phyloP scores from a whole-genome alignment of 2,888 invertebrate species.

The Uloborus plumipes region DNA sequence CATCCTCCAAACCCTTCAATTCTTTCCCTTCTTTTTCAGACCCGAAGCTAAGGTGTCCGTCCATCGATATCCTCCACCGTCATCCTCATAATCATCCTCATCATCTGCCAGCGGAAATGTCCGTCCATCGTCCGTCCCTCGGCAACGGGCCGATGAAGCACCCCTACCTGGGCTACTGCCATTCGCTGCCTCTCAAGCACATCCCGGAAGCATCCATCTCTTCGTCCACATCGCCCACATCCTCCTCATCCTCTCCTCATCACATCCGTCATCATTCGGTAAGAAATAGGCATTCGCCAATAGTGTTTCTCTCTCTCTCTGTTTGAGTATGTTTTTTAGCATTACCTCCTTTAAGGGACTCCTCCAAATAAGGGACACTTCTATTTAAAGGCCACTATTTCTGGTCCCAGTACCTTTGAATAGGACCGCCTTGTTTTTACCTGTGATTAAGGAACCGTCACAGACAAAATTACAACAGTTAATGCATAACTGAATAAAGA shows the following conservation, averaged over 20 bases:
- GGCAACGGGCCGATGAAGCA: constrained; percentile 72
- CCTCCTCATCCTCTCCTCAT: constrained; percentile 66
- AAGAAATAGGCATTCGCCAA: background rate
- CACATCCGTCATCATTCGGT: constrained; percentile 37
- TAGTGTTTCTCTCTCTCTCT: too few relatives aligned
- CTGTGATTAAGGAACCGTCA: too few relatives aligned
- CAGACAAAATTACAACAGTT: too few relatives aligned
- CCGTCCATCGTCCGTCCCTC: background rate
- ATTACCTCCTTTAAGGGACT: too few relatives aligned
- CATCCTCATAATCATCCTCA: constrained; percentile 19
- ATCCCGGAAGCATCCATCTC: constrained; percentile 60
- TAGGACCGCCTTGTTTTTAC: too few relatives aligned
- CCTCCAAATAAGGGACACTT: too few relatives aligned
- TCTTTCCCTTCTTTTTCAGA: constrained; percentile 31
- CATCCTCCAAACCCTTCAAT: too few relatives aligned
- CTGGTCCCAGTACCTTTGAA: too few relatives aligned
- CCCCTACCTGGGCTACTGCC: constrained; percentile 65
- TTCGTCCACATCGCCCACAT: constrained; percentile 39
- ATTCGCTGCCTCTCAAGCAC: constrained; percentile 64
- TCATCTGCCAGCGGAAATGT: constrained; percentile 13
- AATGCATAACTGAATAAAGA: too few relatives aligned
- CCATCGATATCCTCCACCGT: constrained; percentile 45
- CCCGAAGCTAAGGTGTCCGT: constrained; percentile 49
- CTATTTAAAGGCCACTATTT: too few relatives aligned
- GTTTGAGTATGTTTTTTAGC: too few relatives aligned